phyloP scores from a whole-genome alignment of 1,140 invertebrate species.

The Brachionus calyciflorus region DNA sequence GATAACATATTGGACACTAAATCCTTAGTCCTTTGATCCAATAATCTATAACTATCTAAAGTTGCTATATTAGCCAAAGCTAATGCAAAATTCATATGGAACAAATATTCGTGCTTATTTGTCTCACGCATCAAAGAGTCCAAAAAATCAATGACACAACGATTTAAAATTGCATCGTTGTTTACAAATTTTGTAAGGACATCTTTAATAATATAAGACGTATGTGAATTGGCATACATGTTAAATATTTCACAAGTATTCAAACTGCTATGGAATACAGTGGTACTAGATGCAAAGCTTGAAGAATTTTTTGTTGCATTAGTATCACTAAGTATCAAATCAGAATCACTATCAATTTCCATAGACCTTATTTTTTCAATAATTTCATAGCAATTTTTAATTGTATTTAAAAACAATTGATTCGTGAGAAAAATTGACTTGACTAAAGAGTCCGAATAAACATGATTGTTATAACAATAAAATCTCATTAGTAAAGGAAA shows the following conservation, averaged over 20 bases:
- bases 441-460: slow-evolving; percentile 4
- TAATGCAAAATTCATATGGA: slow-evolving; percentile 42
- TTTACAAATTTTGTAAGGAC: slow-evolving; percentile 18
- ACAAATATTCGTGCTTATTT: slow-evolving; percentile 22
- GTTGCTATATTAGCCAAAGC: slow-evolving; percentile 43
- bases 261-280: background rate
- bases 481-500: slow-evolving; percentile 36
- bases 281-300: background rate
- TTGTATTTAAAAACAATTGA: slow-evolving; percentile 17
- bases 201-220: slow-evolving; percentile 28
- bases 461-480: slow-evolving; percentile 40
- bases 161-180: slow-evolving; percentile 24
- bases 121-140: slow-evolving; percentile 40
- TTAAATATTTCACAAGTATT: slow-evolving; percentile 7
- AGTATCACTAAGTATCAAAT: background rate
- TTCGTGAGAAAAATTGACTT: slow-evolving; percentile 16
- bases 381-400: background rate
- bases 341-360: background rate
- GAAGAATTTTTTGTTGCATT: slow-evolving; percentile 41
- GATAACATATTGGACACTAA: slow-evolving; percentile 36
- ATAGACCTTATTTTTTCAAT: background rate
- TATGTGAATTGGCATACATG: slow-evolving; percentile 39
- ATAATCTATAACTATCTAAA: slow-evolving; percentile 1
- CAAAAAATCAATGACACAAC: slow-evolving; percentile 43
- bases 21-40: slow-evolving; percentile 37